Evolutionary conservation across 2,113 vertebrate species (phyloP), one percentile per base, ranked within the genome.

Genomic region (Lota lota): DNA sequence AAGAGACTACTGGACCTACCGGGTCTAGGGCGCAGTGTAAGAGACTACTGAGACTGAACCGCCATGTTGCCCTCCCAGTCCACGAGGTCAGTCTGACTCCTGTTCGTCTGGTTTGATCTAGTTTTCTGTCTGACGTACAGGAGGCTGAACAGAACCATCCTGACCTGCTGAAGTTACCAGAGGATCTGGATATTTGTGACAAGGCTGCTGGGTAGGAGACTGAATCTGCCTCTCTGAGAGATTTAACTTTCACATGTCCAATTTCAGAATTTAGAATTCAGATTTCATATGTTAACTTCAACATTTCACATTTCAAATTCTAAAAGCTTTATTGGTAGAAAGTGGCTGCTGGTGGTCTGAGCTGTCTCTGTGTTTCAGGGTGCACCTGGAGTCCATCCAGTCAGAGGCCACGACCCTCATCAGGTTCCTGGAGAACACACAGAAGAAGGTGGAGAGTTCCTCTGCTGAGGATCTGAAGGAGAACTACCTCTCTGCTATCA

Each of bases 141-240:
- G 94, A 95, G 73, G 94, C 90, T 20, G 94, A 96, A 80, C 73
- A 87, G 67, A 92, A 89, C 84, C 89, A 96, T 67, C 93, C 88
- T 0, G 94, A 95, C 74, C 91, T 98, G 67, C 86, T 97, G 78
- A 90, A 92, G 51, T 93, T 97, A 74, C 92, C 95, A n/a, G 85
- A 79, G 65, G 96, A 97, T 71, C 80, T 98, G 82, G 91, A 94
- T 84, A 88, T 73, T 16, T 92, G 93, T 79, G 90, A 94, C 72
- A 92, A 86, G 81, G 95, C 95, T 1, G 92, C 95, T 24, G 95
- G 95, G 96, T 98, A 92, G 40, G 40, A 47, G 40, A 47, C 40
- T 47, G 40, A 47, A 77, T 70, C 6, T 0, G 0, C 58, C 70
- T 64, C 71, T 74, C 67, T 56, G 47, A 51, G 5, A 62, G 33